A percentile compares a stretch with the other conserved stretches of the same genome.
Evolutionary conservation across 2,113 vertebrate species (phyloP).

Genomic region (Oncorhynchus mykiss): DNA sequence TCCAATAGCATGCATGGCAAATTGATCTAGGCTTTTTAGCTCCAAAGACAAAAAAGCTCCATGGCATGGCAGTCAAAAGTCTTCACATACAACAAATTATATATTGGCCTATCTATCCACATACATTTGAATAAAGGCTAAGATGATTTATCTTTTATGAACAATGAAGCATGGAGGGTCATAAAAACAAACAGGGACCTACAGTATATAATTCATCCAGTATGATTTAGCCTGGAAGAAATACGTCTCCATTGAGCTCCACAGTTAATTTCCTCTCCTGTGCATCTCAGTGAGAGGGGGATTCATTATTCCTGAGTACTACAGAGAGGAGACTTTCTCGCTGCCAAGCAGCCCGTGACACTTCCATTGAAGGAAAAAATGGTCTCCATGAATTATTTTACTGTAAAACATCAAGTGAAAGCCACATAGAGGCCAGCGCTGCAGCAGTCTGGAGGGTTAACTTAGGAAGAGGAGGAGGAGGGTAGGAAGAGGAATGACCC

Average conservation of each 20-base stretch:
- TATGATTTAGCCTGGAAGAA: background rate
- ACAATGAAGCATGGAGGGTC: too few relatives aligned
- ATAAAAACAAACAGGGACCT: background rate
- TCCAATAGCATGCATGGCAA: too few relatives aligned
- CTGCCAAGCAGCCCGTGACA: slow-evolving; percentile 43
- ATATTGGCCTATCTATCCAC: background rate
- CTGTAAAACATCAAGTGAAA: slow-evolving; percentile 19
- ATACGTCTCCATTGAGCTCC: too few relatives aligned
- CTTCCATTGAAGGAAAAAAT: slow-evolving; percentile 41
- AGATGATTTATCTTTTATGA: too few relatives aligned
- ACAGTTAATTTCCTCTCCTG: background rate
- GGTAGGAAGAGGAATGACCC: too few relatives aligned
- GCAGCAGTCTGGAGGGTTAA: slow-evolving; percentile 8
- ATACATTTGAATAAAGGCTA: too few relatives aligned
- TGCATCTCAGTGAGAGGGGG: background rate
- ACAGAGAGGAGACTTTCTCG: background rate
- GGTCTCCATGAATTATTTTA: slow-evolving; percentile 48
- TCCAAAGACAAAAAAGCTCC: background rate
- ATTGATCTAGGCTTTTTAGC: background rate
- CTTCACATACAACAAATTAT: background rate
- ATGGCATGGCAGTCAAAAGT: background rate
- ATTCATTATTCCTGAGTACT: slow-evolving; percentile 47
- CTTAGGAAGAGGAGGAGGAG: too few relatives aligned
- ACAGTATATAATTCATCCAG: background rate
- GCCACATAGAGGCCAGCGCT: background rate